Percentiles rank a stretch among this genome's conserved stretches.
phyloP scores from a whole-genome alignment of 1,140 invertebrate genomes.

The Globodera rostochiensis region DNA sequence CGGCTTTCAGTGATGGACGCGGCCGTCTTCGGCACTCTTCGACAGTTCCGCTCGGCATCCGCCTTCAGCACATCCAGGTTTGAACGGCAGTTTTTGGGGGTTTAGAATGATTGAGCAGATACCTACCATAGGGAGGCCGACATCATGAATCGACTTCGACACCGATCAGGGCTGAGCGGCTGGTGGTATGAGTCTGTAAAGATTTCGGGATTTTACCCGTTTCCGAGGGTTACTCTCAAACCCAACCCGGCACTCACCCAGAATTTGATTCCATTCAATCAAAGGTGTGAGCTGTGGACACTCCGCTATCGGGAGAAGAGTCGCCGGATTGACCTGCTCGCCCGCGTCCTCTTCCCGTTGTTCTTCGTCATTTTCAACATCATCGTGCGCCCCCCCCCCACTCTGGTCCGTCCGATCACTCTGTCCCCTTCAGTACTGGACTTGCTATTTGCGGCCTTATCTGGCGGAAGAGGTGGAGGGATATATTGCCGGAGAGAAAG shows the following conservation, averaged over 20 bases:
- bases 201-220: neutral
- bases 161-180: neutral
- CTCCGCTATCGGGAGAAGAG: conserved; percentile 59
- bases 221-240: too few relatives aligned
- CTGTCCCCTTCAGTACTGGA: conserved; percentile 57
- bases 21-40: conserved; percentile 13
- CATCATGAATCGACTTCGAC: neutral
- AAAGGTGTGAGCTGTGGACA: conserved; percentile 47
- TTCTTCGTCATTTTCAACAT: conserved; percentile 60
- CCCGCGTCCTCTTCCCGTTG: conserved; percentile 58
- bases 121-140: neutral
- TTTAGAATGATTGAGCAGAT: neutral
- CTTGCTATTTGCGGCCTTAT: conserved; percentile 53
- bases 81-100: neutral
- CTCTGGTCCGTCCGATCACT: conserved; percentile 13
- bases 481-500: neutral
- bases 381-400: conserved; percentile 42
- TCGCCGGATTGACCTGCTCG: conserved; percentile 59
- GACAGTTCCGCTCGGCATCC: conserved; percentile 8
- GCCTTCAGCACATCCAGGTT: conserved; percentile 7
- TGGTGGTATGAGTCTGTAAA: neutral
- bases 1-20: conserved; percentile 6
- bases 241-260: too few relatives aligned
- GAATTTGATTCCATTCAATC: neutral
- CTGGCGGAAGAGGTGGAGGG: conserved; percentile 42